Conservation (phyloP, 2,113 vertebrate species). For the Ophthalmolycus amberensis region DNA sequence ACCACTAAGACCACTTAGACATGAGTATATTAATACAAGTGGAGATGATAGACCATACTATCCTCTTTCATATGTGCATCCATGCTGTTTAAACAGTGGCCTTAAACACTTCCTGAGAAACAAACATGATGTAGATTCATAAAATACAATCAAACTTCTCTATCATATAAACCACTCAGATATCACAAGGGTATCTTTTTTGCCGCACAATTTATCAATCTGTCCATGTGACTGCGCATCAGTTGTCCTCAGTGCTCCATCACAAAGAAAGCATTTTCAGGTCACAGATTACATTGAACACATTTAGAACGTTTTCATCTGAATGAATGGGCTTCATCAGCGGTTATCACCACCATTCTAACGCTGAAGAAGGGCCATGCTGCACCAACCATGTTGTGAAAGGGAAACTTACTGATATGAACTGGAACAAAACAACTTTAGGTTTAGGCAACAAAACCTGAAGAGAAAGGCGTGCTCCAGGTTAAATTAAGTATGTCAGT, state of each 20-base stretch:
- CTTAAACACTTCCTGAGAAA: neutral
- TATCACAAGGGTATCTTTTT: neutral
- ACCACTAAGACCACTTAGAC: neutral
- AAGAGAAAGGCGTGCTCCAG: too few relatives aligned
- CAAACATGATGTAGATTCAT: neutral
- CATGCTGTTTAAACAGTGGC: neutral
- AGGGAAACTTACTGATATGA: too few relatives aligned
- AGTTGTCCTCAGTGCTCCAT: neutral
- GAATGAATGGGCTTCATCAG: too few relatives aligned
- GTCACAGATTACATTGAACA: conserved; percentile 8
- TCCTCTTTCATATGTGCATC: neutral
- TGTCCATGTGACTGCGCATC: neutral
- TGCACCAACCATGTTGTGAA: too few relatives aligned
- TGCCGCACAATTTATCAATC: neutral
- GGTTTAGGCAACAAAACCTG: too few relatives aligned
- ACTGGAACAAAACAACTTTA: too few relatives aligned
- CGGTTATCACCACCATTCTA: too few relatives aligned
- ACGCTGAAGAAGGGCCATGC: too few relatives aligned
- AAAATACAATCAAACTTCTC: neutral
- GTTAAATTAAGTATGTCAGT: too few relatives aligned
- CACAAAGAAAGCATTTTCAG: conserved; percentile 9
- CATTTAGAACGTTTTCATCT: too few relatives aligned
- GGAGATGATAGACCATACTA: too few relatives aligned
- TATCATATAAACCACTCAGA: neutral
- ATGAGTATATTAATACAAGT: neutral